phyloP scores from a whole-genome alignment of 2,888 invertebrate species.

The Andrena flavipes region DNA sequence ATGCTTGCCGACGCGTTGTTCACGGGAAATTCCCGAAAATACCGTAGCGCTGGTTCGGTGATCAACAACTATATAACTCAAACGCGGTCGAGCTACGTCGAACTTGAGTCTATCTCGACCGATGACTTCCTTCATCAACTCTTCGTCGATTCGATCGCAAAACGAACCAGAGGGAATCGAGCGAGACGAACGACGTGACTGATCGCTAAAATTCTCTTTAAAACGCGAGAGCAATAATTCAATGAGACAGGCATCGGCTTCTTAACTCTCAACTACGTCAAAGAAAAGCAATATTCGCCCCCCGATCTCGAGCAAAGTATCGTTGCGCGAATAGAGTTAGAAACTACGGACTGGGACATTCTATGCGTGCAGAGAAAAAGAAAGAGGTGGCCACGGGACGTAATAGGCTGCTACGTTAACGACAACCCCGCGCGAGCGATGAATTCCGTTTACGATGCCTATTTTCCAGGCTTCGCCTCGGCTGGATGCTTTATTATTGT shows the following conservation, averaged over 20 bases:
- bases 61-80: neutral
- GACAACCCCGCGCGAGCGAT: constrained; percentile 66
- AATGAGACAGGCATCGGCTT: neutral
- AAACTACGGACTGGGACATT: constrained; percentile 3
- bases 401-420: constrained; percentile 66
- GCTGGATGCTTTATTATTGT: constrained; percentile 75
- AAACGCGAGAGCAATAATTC: too few relatives aligned
- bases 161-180: neutral
- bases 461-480: constrained; percentile 72
- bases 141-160: neutral
- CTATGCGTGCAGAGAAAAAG: constrained; percentile 23
- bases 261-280: neutral
- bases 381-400: constrained; percentile 47
- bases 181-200: too few relatives aligned
- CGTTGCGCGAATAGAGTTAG: neutral
- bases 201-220: too few relatives aligned
- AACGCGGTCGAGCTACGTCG: neutral
- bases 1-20: constrained; percentile 5
- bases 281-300: neutral
- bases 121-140: neutral
- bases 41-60: neutral
- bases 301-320: neutral
- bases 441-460: constrained; percentile 77
- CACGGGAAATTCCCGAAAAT: constrained; percentile 18
- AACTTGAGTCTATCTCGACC: neutral